Conservation (phyloP, 2,113 vertebrate species). For the Urocolius indicus region DNA sequence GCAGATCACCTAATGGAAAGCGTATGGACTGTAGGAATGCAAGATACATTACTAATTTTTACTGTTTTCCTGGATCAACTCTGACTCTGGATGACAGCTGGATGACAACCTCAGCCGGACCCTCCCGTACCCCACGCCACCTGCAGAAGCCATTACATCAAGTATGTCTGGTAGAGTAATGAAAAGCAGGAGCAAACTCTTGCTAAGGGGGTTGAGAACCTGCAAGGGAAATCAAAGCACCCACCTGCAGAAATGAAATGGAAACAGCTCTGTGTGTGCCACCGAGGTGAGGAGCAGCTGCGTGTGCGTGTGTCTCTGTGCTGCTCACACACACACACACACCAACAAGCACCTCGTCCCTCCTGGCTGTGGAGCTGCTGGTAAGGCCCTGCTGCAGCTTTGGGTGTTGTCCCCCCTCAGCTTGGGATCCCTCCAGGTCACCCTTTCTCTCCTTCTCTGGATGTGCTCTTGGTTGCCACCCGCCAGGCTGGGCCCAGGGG, state of each 20-base stretch:
- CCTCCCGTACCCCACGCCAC: background rate
- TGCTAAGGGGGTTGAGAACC: background rate
- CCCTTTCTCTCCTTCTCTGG: background rate
- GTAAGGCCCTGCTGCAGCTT: background rate
- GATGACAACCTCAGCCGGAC: background rate
- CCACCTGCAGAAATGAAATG: conserved; percentile 35
- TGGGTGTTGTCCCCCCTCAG: accelerated
- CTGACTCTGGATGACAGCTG: conserved; percentile 71
- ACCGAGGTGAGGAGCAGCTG: background rate
- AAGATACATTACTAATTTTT: conserved; percentile 70
- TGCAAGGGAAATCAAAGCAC: conserved; percentile 24
- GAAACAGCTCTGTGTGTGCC: background rate
- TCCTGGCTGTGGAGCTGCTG: accelerated
- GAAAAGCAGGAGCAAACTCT: conserved; percentile 19
- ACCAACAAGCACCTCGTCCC: accelerated
- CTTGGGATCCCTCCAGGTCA: background rate
- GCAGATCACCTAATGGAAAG: conserved; percentile 69
- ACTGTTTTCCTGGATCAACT: conserved; percentile 72
- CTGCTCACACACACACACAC: background rate
- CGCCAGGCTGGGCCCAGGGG: background rate
- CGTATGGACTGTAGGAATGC: conserved; percentile 69
- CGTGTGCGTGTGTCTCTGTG: background rate
- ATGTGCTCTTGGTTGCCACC: background rate
- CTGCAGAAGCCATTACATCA: conserved; percentile 65
- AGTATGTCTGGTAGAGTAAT: background rate